Conservation (phyloP, 2,888 invertebrate genomes). For the Chrysomela aeneicollis region DNA sequence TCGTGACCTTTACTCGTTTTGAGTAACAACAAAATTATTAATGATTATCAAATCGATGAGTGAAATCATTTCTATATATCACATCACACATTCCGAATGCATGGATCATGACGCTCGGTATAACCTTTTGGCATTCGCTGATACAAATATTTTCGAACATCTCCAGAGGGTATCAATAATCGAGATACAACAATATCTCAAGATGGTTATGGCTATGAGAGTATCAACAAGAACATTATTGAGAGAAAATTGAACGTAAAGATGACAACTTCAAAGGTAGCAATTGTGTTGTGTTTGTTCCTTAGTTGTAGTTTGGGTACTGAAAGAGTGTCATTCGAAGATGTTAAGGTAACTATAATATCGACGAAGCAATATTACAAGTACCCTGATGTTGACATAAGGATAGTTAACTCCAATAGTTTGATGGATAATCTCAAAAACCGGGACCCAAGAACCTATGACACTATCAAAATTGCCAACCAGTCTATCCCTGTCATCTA, state of each 20-base stretch:
- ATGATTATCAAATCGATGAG: background rate
- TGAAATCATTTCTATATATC: background rate
- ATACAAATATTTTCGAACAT: background rate
- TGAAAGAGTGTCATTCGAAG: slow-evolving; percentile 15
- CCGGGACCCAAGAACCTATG: slow-evolving; percentile 18
- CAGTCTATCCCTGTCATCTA: slow-evolving; percentile 23
- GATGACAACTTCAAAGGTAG: background rate
- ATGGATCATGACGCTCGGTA: background rate
- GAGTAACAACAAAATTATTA: too few species aligned
- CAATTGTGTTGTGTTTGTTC: slow-evolving; percentile 2
- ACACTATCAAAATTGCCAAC: slow-evolving; percentile 26
- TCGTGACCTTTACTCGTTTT: background rate
- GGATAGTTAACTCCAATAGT: slow-evolving; percentile 16
- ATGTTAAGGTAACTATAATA: slow-evolving; percentile 11
- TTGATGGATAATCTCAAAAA: slow-evolving; percentile 17
- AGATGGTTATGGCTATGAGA: background rate
- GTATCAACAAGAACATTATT: background rate
- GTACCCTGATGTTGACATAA: background rate
- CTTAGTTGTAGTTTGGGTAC: background rate
- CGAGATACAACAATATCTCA: background rate
- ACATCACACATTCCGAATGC: background rate
- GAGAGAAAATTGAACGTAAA: background rate
- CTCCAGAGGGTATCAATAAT: background rate
- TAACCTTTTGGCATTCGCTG: background rate
- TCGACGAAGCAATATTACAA: background rate